Evolutionary conservation across 2,113 vertebrate species (phyloP).

Genomic region (Dipodomys stephensi): DNA sequence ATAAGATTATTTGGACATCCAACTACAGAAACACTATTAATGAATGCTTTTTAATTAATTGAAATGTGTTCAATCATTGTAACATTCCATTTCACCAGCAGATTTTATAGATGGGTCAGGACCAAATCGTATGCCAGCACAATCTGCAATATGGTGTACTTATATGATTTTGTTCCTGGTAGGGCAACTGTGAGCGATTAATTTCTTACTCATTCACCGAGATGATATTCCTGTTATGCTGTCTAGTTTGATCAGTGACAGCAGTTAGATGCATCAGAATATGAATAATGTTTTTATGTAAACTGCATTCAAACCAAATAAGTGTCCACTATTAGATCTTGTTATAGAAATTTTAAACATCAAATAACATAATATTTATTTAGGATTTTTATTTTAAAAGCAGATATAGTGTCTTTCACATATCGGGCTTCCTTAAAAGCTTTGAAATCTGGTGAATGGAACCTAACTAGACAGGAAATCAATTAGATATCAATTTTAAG

Average conservation of each 20-base stretch:
- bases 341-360: not conserved
- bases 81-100: constrained; percentile 40
- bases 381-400: not conserved
- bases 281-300: constrained; percentile 45
- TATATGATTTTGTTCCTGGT: constrained; percentile 5
- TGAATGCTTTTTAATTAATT: constrained; percentile 69
- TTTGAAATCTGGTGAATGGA: not conserved
- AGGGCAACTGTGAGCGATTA: not conserved
- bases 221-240: not conserved
- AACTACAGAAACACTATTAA: constrained; percentile 63
- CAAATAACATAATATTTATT: not conserved
- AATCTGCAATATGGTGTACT: constrained; percentile 9
- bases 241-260: constrained; percentile 26
- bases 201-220: constrained; percentile 39
- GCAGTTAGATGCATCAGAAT: constrained; percentile 13
- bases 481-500: too few species aligned
- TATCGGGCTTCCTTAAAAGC: not conserved
- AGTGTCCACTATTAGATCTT: not conserved
- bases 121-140: not conserved
- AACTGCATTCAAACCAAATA: constrained; percentile 8
- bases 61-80: constrained; percentile 56
- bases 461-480: not conserved
- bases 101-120: constrained; percentile 43
- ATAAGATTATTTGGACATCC: constrained; percentile 54
- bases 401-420: not conserved